Evolutionary conservation across 1,140 invertebrate genomes (phyloP).

Genomic region (Catajapyx aquilonaris): DNA sequence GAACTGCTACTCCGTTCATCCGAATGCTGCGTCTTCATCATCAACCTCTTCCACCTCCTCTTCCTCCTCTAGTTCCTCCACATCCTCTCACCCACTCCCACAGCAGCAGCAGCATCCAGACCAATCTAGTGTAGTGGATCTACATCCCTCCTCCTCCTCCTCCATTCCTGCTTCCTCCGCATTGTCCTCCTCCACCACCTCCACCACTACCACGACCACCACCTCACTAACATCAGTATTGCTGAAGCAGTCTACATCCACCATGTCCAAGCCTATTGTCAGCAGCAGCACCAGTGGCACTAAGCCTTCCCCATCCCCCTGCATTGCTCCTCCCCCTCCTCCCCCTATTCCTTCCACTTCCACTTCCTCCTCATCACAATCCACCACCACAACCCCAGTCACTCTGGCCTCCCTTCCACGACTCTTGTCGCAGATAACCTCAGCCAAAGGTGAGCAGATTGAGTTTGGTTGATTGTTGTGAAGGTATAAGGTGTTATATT

Average conservation of each 20-base stretch:
- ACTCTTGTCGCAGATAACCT: slow-evolving; percentile 29
- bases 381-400: slow-evolving; percentile 30
- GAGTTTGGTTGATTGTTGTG: too few relatives aligned
- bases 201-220: slow-evolving; percentile 6
- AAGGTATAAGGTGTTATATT: too few relatives aligned
- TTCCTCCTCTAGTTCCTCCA: slow-evolving; percentile 23
- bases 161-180: too few relatives aligned
- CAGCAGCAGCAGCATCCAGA: slow-evolving; percentile 15
- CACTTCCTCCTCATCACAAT: slow-evolving; percentile 17
- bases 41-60: slow-evolving; percentile 9
- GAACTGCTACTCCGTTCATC: slow-evolving; percentile 22
- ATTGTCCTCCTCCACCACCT: too few relatives aligned
- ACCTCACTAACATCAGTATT: slow-evolving; percentile 8
- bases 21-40: slow-evolving; percentile 13
- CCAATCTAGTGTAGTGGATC: too few relatives aligned
- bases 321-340: slow-evolving; percentile 3
- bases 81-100: slow-evolving; percentile 14
- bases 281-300: slow-evolving; percentile 2
- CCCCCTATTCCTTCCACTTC: neutral
- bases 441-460: too few relatives aligned
- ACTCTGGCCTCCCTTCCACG: slow-evolving; percentile 26
- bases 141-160: too few relatives aligned
- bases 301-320: slow-evolving; percentile 1
- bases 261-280: slow-evolving; percentile 4
- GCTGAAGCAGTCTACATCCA: slow-evolving; percentile 20